Base-by-base conservation (phyloP, 2,113 vertebrate genomes). In the Hiodon alosoides region DNA sequence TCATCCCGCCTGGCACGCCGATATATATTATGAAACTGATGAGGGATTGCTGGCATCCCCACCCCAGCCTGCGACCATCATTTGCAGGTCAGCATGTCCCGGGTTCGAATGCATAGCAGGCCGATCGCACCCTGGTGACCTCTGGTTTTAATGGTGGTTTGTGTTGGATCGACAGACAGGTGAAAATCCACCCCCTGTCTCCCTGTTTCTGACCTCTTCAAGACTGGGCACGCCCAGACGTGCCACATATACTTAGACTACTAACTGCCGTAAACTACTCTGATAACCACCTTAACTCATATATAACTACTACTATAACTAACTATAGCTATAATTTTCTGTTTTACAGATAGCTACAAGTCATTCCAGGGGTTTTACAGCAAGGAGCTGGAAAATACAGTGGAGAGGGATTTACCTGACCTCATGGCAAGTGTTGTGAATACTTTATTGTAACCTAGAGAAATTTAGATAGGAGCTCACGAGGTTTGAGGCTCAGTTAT, bases 351-450 rank as follows among this genome's bases (percentile, higher is more conserved):
- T 77, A 88, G 92, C 79, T 88, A 89, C 81, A 10, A 83, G 51
- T 57, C 0, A 46, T 96, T 95, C 78, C 73, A 55, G n/a, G 91
- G 92, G 69, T 92, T 94, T 85, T 98, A 98, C 82, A 9, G 10
- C 58, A 0, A 84, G 75, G 79, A 87, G 0, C 78, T 96, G 70
- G 85, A 82, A 81, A 79, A 83, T 50, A 0, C n/a, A 9, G 80
- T 95, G 60, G 91, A 93, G 71, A 81, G 80, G 0, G 94, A 96
- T 80, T 76, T 96, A 78, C 75, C 71, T 16, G 54, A 67, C 54
- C 85, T 98, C 67, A 89, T 85, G 90, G 96, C 95, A 83, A 88
- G 79, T 78, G n/a, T 31, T 47, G 73, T 62, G 46, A 57, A 48
- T 1, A 6, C 50, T 31, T 31, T 48, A 5, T 50, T 70, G 16